Evolutionary conservation across 2,113 vertebrate genomes (phyloP).

Genomic region (Tricholaema leucomelas): DNA sequence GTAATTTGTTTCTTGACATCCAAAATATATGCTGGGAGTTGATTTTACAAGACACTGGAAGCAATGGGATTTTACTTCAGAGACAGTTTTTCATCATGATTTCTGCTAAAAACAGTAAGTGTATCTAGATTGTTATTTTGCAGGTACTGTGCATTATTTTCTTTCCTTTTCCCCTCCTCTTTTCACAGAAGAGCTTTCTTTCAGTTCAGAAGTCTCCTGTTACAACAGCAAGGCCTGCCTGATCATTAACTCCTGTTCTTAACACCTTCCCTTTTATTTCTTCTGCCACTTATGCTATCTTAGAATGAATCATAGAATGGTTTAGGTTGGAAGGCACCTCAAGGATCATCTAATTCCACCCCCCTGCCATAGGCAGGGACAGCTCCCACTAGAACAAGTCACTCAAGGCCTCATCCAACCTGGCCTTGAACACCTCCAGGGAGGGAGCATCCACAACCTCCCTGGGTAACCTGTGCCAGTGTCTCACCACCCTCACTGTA

Average conservation of each 20-base stretch:
- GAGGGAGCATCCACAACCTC: too few species aligned
- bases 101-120: not conserved
- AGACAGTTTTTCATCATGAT: not conserved
- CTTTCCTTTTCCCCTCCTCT: accelerated
- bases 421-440: too few species aligned
- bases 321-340: too few species aligned
- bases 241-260: not conserved
- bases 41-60: too few species aligned
- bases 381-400: too few species aligned
- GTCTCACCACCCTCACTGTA: too few species aligned
- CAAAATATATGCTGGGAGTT: too few species aligned
- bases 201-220: not conserved
- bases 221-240: not conserved
- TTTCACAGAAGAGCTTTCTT: not conserved
- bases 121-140: not conserved
- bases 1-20: not conserved
- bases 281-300: not conserved
- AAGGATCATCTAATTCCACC: too few species aligned
- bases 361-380: too few species aligned
- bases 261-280: not conserved
- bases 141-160: not conserved
- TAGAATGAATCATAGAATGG: not conserved
- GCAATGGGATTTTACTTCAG: too few species aligned
- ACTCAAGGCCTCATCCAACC: too few species aligned
- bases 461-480: too few species aligned